Evolutionary conservation across 2,113 vertebrate species (phyloP), one percentile per base, ranked within the genome.

Genomic region (Thunnus thynnus): DNA sequence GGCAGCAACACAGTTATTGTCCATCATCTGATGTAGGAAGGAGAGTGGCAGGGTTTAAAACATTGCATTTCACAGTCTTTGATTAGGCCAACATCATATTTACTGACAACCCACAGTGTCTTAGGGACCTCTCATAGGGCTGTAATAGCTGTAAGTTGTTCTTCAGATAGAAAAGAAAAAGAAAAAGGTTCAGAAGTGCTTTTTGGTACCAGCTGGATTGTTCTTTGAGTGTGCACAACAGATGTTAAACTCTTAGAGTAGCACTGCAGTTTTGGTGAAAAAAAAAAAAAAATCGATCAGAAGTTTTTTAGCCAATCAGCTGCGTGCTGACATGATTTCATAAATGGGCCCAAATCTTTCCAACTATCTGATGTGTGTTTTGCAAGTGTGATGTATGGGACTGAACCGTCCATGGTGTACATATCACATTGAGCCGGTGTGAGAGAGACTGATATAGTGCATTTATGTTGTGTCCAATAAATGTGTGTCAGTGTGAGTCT

Each of bases 281-380:
- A 25, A 65, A 62, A 5, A 62, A 20, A 44, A 62, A 20, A 20
- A 18, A 65, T 48, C 20, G 12, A 65, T 65, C 44, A 22, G n/a
- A 65, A 48, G 62, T 65, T 65, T 25, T 2, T 66, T 27, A n/a
- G 20, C 63, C 63, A 48, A 66, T 64, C 36, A 12, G 61, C 61
- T 63, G 32, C 17, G 13, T 13, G 41, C 61, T 64, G 11, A 64
- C 61, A 72, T 72, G 55, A 48, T 71, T 17, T 72, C 1, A 72
- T 2, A n/a, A 47, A 72, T 14, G 27, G 71, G 47, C 57, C 46
- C 17, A 72, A 61, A 50, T 72, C 25, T 50, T 61, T 41, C 25
- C 22, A 61, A 0, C 20, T 50, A 72, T 73, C 27, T 74, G 27
- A 51, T 62, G 47, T 73, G 70, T 72, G 70, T 50, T 61, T 72